Conservation (phyloP, 2,113 vertebrate species). For the Blennius ocellaris region DNA sequence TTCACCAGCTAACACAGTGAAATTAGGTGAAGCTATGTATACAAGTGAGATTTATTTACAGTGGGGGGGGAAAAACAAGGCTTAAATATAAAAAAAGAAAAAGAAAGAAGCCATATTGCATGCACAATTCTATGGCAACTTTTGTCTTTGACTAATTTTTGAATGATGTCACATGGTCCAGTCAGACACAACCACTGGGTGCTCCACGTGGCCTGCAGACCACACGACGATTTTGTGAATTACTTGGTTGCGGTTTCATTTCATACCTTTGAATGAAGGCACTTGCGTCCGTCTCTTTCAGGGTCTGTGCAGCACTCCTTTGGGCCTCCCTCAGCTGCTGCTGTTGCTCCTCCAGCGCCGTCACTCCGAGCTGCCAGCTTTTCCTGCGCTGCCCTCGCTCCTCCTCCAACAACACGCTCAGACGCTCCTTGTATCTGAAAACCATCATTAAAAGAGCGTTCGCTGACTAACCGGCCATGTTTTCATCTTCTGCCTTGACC, state of each 20-base stretch:
- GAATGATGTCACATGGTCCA: no score
- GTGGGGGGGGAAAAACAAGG: no score
- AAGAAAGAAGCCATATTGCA: no score
- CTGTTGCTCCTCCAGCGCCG: constrained; percentile 67
- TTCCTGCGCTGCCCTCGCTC: constrained; percentile 58
- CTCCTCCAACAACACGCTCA: constrained; percentile 64
- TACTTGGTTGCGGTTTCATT: background rate
- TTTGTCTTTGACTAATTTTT: no score
- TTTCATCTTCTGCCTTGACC: background rate
- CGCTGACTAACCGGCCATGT: background rate
- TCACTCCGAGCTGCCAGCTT: constrained; percentile 64
- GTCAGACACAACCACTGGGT: no score
- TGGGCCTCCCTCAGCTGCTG: constrained; percentile 68
- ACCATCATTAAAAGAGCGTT: background rate
- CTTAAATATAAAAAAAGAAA: no score
- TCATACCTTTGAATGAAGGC: constrained; percentile 74
- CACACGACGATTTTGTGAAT: no score
- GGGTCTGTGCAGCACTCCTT: constrained; percentile 35
- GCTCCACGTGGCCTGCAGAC: no score
- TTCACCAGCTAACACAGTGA: no score
- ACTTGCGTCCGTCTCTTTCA: constrained; percentile 64
- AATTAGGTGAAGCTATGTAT: no score
- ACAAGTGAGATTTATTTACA: no score
- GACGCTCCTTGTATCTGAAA: constrained; percentile 68
- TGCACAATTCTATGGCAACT: no score